phyloP scores from a whole-genome alignment of 23 tunicate species.

The Botrylloides violaceus region DNA sequence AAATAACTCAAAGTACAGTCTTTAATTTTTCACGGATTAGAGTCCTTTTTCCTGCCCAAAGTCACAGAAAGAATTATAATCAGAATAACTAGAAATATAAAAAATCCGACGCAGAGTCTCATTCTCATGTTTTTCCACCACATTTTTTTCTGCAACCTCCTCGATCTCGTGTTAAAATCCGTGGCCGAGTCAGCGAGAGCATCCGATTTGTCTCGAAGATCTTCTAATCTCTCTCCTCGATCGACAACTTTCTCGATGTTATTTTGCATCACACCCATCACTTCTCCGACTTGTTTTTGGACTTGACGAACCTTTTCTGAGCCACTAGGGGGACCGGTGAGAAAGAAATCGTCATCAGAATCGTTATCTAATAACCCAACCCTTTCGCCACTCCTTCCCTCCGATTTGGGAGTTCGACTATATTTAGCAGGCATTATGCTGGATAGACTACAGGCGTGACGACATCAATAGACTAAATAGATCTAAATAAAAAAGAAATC shows the following conservation, averaged over 20 bases:
- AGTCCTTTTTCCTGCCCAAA: not conserved
- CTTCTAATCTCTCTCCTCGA: constrained; percentile 76
- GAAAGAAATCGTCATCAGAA: constrained; percentile 74
- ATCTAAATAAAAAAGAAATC: no score
- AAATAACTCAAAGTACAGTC: no score
- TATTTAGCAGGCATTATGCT: constrained; percentile 27
- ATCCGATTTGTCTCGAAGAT: constrained; percentile 88
- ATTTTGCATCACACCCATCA: constrained; percentile 76
- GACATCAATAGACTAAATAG: no score
- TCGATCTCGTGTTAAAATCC: constrained; percentile 57
- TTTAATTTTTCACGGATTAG: no score
- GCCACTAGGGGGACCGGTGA: constrained; percentile 65
- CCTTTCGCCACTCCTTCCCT: constrained; percentile 33
- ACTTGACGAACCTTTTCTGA: constrained; percentile 75
- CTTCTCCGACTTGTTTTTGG: constrained; percentile 85
- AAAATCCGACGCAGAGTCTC: constrained; percentile 33
- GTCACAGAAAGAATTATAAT: constrained; percentile 61
- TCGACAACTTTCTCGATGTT: constrained; percentile 82
- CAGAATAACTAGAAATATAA: constrained; percentile 33
- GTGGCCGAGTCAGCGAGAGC: constrained; percentile 69
- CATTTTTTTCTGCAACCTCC: constrained; percentile 63
- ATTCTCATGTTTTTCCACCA: constrained; percentile 74
- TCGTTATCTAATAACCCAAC: constrained; percentile 74
- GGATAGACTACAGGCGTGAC: no score
- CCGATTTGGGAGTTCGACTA: constrained; percentile 2